Evolutionary conservation across 2,797 vertebrate species (phyloP), one percentile per base, ranked within the genome.

Genomic region (Hippocampus kuda): DNA sequence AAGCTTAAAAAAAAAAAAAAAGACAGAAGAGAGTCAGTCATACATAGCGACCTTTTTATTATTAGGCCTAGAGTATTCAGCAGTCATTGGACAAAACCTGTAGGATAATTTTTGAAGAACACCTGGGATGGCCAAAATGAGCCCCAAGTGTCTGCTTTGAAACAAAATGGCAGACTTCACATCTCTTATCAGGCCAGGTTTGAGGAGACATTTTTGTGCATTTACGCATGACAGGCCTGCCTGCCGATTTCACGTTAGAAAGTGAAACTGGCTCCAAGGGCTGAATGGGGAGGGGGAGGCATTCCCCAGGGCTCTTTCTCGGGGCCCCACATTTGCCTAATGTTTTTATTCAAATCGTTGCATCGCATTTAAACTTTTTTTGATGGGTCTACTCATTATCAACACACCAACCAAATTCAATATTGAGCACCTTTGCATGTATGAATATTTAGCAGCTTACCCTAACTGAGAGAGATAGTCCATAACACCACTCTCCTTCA

Each of bases 401-500:
- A 51, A 51, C 20, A 51, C 6, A 7, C 49, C 20, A 2, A 51
- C 18, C 18, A 51, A 22, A 51, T 51, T 20, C 8, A 20, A 56
- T 11, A 4, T 56, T 54, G n/a, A 54, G 53, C 22, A 5, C 10
- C 53, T 54, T 46, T 24, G 53, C 4, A 10, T 4, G 53, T 3
- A 53, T 44, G 53, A 42, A 42, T 5, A 4, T 41, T 46, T 26
- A 2, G 34, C 8, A 59, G 10, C 81, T 74, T 82, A 99, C 97
- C 97, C 97, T 4, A 99, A 91, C 30, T 96, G 87, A 66, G 85
- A 87, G 41, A 99, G 94, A 74, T 92, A 97, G 42, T 88, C 90
- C 96, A 98, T 95, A 30, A 99, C 95, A 2, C 95, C 94, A 1
- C 97, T 99, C 81, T 97, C 94, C 69, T 91, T 92, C 24, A 99